These are phyloP conservation scores for Sesia apiformis DNA, from an alignment of 2,888 invertebrate genomes.

Conservation along the genomic window DNA sequence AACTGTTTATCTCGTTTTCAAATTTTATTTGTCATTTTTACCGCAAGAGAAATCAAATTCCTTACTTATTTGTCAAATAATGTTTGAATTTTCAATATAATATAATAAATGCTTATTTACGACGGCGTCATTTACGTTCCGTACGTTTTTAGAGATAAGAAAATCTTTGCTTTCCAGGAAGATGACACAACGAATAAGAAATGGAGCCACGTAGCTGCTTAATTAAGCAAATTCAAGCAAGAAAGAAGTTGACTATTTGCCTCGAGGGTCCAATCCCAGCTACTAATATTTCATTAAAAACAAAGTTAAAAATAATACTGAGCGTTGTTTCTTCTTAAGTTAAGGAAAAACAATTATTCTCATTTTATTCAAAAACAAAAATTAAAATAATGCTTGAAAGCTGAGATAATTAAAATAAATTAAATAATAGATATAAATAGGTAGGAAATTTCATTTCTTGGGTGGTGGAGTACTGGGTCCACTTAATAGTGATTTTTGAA, in stretches of 20 bases:
- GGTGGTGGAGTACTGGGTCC: background rate
- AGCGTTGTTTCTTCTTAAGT: background rate
- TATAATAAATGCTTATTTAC: no score
- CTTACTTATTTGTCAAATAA: background rate
- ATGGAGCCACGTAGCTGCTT: constrained; percentile 18
- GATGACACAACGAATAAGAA: constrained; percentile 8
- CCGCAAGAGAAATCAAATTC: background rate
- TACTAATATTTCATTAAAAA: background rate
- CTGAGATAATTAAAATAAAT: background rate
- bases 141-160: no score
- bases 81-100: no score
- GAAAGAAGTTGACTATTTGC: constrained; percentile 18
- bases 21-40: background rate
- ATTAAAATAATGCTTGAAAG: background rate
- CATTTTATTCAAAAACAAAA: background rate
- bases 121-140: no score
- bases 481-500: constrained; percentile 27
- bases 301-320: background rate
- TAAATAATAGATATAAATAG: background rate
- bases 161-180: no score
- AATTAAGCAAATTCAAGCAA: constrained; percentile 21
- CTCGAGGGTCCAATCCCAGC: constrained; percentile 15
- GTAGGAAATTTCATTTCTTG: background rate
- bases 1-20: background rate
- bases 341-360: background rate